These are phyloP conservation scores for Netelia fuscicornis DNA, from an alignment of 2,888 invertebrate species.

Conservation along the genomic window DNA sequence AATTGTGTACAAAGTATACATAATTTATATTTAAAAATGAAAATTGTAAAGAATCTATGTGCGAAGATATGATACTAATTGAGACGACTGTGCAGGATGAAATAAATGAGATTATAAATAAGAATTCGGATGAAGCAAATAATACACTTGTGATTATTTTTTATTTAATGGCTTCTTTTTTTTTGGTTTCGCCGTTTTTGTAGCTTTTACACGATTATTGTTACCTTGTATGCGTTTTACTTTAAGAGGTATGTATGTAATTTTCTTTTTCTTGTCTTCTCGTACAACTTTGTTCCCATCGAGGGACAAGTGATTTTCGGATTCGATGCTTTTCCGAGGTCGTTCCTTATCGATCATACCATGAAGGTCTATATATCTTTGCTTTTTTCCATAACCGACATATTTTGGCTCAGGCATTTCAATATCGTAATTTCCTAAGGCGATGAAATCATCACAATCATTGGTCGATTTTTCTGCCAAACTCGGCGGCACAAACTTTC, in stretches of 20 bases:
- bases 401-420: slow-evolving; percentile 46
- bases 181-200: slow-evolving; percentile 75
- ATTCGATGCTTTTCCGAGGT: slow-evolving; percentile 1
- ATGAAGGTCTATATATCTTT: slow-evolving; percentile 69
- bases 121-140: slow-evolving; percentile 19
- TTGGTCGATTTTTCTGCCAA: slow-evolving; percentile 5
- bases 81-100: slow-evolving; percentile 37
- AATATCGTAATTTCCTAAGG: slow-evolving; percentile 71
- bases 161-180: slow-evolving; percentile 71
- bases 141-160: slow-evolving; percentile 44
- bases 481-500: slow-evolving; percentile 78
- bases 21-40: slow-evolving; percentile 45
- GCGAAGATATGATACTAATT: slow-evolving; percentile 32
- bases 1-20: slow-evolving; percentile 58
- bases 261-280: slow-evolving; percentile 31
- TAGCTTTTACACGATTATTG: slow-evolving; percentile 78
- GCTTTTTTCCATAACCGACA: slow-evolving; percentile 12
- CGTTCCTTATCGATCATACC: slow-evolving; percentile 37
- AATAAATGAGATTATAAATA: slow-evolving; percentile 46
- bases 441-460: slow-evolving; percentile 75
- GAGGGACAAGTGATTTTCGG: not conserved
- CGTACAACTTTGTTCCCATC: slow-evolving; percentile 31
- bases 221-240: slow-evolving; percentile 81
- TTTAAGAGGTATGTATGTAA: slow-evolving; percentile 79
- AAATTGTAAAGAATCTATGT: slow-evolving; percentile 41